Evolutionary conservation across 2,888 invertebrate genomes (phyloP).

Genomic region (Brassicogethes aeneus): DNA sequence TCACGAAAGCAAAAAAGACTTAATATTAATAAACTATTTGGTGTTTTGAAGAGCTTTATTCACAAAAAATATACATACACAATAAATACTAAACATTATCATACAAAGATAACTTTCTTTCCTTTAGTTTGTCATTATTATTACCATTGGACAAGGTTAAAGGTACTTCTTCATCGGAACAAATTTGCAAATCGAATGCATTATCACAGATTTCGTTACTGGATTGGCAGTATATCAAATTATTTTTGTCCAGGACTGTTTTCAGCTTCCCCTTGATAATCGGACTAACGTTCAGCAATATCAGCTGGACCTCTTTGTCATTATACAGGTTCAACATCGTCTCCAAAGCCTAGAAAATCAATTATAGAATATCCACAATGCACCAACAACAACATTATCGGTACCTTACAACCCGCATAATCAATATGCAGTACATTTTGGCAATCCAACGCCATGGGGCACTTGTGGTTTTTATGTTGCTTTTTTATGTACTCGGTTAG

Average conservation of each 20-base stretch:
- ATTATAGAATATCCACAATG: slow-evolving; percentile 6
- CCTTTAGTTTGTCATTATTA: background rate
- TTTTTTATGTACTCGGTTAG: slow-evolving; percentile 49
- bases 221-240: slow-evolving; percentile 16
- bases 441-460: slow-evolving; percentile 58
- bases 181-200: slow-evolving; percentile 1
- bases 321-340: slow-evolving; percentile 49
- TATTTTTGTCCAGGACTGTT: slow-evolving; percentile 14
- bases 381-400: background rate
- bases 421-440: slow-evolving; percentile 55
- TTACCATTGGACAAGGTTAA: background rate
- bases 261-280: slow-evolving; percentile 27
- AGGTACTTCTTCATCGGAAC: slow-evolving; percentile 2
- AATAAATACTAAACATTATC: slow-evolving; percentile 4
- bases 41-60: no score
- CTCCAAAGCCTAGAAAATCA: slow-evolving; percentile 46
- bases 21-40: no score
- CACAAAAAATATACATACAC: no score
- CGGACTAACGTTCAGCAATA: slow-evolving; percentile 41
- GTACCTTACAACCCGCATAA: slow-evolving; percentile 56
- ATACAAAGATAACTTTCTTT: slow-evolving; percentile 13
- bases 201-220: slow-evolving; percentile 13
- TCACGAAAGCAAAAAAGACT: no score
- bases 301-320: slow-evolving; percentile 42
- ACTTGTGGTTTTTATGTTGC: slow-evolving; percentile 38